Evolutionary conservation across 2,797 vertebrate species (phyloP).

Genomic region (Chelon auratus): DNA sequence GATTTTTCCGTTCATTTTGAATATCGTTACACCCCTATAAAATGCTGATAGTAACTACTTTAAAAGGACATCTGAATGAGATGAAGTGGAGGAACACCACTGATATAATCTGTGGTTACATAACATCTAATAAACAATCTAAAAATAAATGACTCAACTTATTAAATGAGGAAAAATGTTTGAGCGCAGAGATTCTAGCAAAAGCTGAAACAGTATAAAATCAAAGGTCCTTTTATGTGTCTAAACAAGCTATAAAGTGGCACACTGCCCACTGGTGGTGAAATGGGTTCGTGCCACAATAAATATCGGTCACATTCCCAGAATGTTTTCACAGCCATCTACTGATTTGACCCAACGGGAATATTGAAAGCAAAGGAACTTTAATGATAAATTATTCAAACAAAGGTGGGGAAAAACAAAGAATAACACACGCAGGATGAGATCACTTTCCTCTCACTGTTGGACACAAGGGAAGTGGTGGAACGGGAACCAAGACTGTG

Average conservation of each 20-base stretch:
- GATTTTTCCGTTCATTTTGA: too few species aligned
- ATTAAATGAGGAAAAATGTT: not conserved
- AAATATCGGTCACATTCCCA: constrained; percentile 22
- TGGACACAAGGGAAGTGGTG: constrained; percentile 9
- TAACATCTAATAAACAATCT: not conserved
- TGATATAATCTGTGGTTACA: not conserved
- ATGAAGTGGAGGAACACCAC: not conserved
- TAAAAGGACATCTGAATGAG: not conserved
- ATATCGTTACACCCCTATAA: too few species aligned
- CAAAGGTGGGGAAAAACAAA: constrained; percentile 17
- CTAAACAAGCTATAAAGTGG: not conserved
- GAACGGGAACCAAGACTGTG: not conserved
- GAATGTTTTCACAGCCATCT: constrained; percentile 9
- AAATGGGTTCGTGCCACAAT: constrained; percentile 3
- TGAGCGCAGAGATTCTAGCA: not conserved
- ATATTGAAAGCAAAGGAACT: constrained; percentile 22
- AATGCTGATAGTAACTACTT: not conserved
- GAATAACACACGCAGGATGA: constrained; percentile 5
- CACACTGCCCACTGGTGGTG: constrained; percentile 41
- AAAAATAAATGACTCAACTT: not conserved
- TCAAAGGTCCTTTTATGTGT: not conserved
- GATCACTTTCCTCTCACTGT: not conserved
- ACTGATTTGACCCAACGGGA: constrained; percentile 45
- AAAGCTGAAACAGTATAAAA: not conserved
- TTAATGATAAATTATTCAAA: constrained; percentile 20